Evolutionary conservation across 2,888 invertebrate genomes (phyloP), one percentile per base, ranked within the genome.

Genomic region (Tenodera sinensis): DNA sequence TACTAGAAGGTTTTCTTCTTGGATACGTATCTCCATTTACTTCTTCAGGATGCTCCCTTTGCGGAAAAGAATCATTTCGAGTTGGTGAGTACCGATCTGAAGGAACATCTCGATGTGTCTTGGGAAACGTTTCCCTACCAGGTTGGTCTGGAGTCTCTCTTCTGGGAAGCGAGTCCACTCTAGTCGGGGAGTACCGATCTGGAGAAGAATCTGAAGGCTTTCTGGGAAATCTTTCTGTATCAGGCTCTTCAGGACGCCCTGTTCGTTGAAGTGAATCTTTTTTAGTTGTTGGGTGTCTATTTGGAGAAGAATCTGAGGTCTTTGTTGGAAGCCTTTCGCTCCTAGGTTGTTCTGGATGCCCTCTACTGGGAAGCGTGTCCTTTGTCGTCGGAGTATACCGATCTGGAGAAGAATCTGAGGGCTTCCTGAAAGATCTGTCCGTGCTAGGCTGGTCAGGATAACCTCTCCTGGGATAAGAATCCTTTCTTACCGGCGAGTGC

Each of bases 111-210:
- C 3, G 4, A 30, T 30, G 2, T 4, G 30, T 30, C 30, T 30
- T 30, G 30, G 30, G 30, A 4, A 30, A 30, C 30, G 4, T 30
- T 30, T 30, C 30, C 30, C 30, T 30, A 30, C 6, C 20, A 71
- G 54, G 54, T 71, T 71, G 54, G 1, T 71, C 54, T 20, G 54
- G 54, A 71, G 15, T 15, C 1, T 6, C 54, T 71, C 82, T 85
- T 28, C n/a, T 85, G 6, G 88, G 89, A 20, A 89, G 28, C n/a
- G 89, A 89, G 83, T 90, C 90, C 34, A n/a, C 87, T 71, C 85
- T 28, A 20, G 88, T 54, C 27, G 89, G 90, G 7, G 84, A 42
- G 28, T 86, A 25, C 14, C n/a, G 28, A 14, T 83, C 54, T 28
- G 83, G 83, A 25, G 47, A 83, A 7, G 47, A 27, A 8, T 81